Base-by-base conservation (phyloP, 1,140 invertebrate genomes). In the Halictus rubicundus region DNA sequence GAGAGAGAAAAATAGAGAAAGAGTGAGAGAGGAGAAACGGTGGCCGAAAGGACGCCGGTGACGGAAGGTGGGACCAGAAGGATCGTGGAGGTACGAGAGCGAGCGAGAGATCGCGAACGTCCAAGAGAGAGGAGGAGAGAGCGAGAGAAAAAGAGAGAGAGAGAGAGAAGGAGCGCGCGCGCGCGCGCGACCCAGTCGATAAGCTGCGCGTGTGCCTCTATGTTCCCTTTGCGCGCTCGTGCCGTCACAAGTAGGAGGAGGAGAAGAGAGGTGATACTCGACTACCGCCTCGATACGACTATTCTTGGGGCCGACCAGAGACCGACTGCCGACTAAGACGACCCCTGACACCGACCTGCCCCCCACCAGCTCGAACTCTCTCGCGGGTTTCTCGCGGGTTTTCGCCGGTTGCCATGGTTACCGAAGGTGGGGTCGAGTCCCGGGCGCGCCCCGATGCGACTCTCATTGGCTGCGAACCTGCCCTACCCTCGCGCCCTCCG, bases 311-410 rank as follows among this genome's bases (percentile, higher is more conserved):
- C 91, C 92, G 91, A 92, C 91, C 91, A 91, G 90, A 92, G 91
- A 92, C 92, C 91, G 91, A 92, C 92, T 92, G 92, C 89, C 90
- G 91, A 88, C 91, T 87, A 87, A 90, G 90, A 85, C 91, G 91
- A 92, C 92, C 92, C 92, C 92, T 92, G 92, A 92, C 92, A 92
- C 91, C 91, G 91, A 92, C 91, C 92, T 91, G 89, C 86, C 86
- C 78, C 89, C 90, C 90, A 88, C 91, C 87, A 89, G 81, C 79
- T 25, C 71, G 74, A 86, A 85, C 71, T 74, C 72, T 90, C 90
- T 90, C 90, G 89, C 88, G 87, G 88, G 88, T 90, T 90, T 91
- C 90, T 92, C 89, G 89, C 89, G 88, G 86, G 90, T 89, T 89
- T 57, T 88, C 85, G 64, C 78, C 82, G 80, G 92, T 93, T 91